A percentile compares a stretch with the other conserved stretches of the same genome.
phyloP scores from a whole-genome alignment of 1,140 invertebrate genomes.

The Carposina sasakii region DNA sequence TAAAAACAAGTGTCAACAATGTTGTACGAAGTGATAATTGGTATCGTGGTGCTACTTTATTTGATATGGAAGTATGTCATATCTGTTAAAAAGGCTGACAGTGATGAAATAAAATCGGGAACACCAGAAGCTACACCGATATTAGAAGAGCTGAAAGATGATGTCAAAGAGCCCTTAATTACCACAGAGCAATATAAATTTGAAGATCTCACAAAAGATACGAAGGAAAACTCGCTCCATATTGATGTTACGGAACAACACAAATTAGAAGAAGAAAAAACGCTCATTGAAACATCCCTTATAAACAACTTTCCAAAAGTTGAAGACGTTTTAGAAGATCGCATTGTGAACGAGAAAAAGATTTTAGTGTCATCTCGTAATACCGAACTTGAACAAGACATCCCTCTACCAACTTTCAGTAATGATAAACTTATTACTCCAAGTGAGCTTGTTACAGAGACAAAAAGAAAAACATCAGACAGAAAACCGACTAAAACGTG shows the following conservation, averaged over 20 bases:
- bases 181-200: no score
- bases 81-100: conserved; percentile 19
- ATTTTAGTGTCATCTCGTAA: no score
- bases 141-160: conserved; percentile 9
- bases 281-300: no score
- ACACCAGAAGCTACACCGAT: background rate
- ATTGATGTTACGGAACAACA: no score
- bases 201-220: no score
- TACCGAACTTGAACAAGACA: no score
- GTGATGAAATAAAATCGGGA: conserved; percentile 10
- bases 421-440: conserved; percentile 30
- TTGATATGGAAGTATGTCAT: conserved; percentile 51
- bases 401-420: no score
- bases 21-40: conserved; percentile 50
- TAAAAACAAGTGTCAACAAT: conserved; percentile 45
- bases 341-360: no score
- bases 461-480: conserved; percentile 25
- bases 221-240: no score
- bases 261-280: background rate
- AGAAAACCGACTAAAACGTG: conserved; percentile 40
- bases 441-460: conserved; percentile 26
- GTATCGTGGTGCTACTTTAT: conserved; percentile 39
- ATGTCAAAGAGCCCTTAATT: conserved; percentile 8
- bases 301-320: no score
- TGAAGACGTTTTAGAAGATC: no score